Percentiles rank a stretch among this genome's conserved stretches.
Conservation (phyloP, 2,797 vertebrate genomes). For the Scomberomorus guttatus region DNA sequence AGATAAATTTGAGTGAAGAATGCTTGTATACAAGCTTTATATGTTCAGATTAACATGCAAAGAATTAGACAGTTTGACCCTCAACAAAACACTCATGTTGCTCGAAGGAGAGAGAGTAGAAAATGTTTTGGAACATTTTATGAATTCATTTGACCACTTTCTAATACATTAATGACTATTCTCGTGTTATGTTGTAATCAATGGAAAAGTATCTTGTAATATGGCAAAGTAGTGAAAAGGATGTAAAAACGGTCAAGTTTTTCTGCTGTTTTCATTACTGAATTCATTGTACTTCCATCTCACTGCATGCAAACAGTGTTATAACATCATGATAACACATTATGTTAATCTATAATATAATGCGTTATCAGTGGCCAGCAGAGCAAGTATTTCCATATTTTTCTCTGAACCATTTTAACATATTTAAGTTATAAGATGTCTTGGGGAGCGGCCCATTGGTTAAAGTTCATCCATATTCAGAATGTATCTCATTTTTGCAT, state of each 20-base stretch:
- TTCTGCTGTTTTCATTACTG: background rate
- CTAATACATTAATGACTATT: background rate
- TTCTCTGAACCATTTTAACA: background rate
- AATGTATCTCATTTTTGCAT: background rate
- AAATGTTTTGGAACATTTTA: background rate
- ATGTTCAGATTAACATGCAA: slow-evolving; percentile 19
- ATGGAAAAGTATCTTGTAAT: background rate
- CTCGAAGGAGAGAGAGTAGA: background rate
- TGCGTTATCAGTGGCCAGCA: background rate
- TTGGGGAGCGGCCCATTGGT: background rate
- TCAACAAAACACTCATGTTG: background rate
- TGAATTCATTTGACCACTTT: background rate
- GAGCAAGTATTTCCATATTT: background rate
- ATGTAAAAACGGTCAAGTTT: background rate
- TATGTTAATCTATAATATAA: too few species aligned
- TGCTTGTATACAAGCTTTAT: slow-evolving; percentile 33
- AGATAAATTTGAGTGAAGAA: slow-evolving; percentile 64
- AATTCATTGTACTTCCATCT: background rate
- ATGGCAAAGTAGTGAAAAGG: background rate
- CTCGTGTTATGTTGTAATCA: background rate
- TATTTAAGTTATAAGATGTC: background rate
- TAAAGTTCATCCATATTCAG: slow-evolving; percentile 13
- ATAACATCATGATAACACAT: background rate
- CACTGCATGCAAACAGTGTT: background rate
- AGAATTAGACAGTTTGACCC: background rate